These are phyloP conservation scores for Tachystola acroxantha DNA, from an alignment of 2,888 invertebrate genomes.

Conservation along the genomic window DNA sequence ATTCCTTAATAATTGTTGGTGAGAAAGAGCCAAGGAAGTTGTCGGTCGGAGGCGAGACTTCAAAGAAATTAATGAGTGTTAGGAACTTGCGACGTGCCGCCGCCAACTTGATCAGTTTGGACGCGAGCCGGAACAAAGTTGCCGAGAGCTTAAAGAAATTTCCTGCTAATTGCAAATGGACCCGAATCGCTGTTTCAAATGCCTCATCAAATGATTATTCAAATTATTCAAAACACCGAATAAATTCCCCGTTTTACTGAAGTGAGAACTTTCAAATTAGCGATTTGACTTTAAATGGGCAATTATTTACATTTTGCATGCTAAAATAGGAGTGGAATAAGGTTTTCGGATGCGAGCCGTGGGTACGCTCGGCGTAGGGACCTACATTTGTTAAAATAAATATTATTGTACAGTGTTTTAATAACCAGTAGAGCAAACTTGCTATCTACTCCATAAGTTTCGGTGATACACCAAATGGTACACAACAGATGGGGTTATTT, in stretches of 20 bases:
- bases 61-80: slow-evolving; percentile 77
- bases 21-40: slow-evolving; percentile 59
- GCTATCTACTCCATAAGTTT: no score
- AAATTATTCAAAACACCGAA: slow-evolving; percentile 44
- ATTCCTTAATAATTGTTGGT: slow-evolving; percentile 69
- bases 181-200: slow-evolving; percentile 40
- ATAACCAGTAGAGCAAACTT: no score
- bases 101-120: slow-evolving; percentile 71
- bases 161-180: slow-evolving; percentile 56
- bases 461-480: no score
- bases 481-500: slow-evolving; percentile 6
- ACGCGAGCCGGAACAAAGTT: slow-evolving; percentile 74
- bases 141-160: slow-evolving; percentile 59
- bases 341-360: no score
- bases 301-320: background rate
- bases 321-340: background rate
- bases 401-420: no score
- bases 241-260: slow-evolving; percentile 29
- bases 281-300: slow-evolving; percentile 1
- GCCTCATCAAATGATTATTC: slow-evolving; percentile 38
- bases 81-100: slow-evolving; percentile 70
- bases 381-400: no score
- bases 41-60: slow-evolving; percentile 58
- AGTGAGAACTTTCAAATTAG: slow-evolving; percentile 17
- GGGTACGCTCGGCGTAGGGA: no score